Evolutionary conservation across 2,113 vertebrate species (phyloP).

Genomic region (Odocoileus hemionus): DNA sequence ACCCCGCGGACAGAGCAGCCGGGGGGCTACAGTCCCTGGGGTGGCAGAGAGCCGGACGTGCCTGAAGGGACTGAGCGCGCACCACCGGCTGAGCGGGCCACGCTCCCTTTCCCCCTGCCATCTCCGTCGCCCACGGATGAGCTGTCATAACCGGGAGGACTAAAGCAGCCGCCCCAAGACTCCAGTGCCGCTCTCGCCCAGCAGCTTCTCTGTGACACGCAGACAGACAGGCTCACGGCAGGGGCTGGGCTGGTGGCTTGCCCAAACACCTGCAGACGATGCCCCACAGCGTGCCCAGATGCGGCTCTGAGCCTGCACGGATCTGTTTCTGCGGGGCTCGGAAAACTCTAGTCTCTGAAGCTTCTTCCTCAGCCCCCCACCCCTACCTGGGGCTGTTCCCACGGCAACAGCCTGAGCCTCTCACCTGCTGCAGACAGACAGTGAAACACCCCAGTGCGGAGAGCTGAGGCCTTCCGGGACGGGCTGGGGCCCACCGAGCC

Average conservation of each 20-base stretch:
- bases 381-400: neutral
- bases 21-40: neutral
- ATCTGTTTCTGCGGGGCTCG: neutral
- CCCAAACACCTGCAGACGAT: too few relatives aligned
- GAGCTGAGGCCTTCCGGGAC: neutral
- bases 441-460: neutral
- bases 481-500: neutral
- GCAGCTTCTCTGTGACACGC: neutral
- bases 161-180: neutral
- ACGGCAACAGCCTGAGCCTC: neutral
- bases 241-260: too few relatives aligned
- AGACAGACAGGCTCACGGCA: neutral
- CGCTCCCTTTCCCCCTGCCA: neutral
- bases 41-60: rapidly evolving
- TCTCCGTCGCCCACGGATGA: rapidly evolving
- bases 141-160: neutral
- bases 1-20: neutral
- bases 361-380: neutral
- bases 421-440: neutral
- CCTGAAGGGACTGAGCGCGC: neutral
- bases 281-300: neutral
- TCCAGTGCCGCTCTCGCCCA: neutral
- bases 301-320: neutral
- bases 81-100: neutral
- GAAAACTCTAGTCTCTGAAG: neutral